Percentiles rank a stretch among this genome's conserved stretches.
Evolutionary conservation across 1,140 invertebrate species (phyloP).

Genomic region (Listronotus oregonensis): DNA sequence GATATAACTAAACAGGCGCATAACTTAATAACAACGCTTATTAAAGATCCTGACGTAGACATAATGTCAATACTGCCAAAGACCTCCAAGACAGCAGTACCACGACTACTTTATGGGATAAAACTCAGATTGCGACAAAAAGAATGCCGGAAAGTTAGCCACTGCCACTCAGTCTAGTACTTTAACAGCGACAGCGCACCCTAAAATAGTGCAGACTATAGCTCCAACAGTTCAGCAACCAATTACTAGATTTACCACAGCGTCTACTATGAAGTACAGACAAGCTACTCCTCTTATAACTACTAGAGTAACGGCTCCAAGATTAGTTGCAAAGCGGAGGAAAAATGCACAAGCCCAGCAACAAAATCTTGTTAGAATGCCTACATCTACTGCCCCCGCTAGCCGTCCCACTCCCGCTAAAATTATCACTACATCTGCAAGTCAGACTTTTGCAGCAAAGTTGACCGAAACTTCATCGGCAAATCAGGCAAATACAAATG

Average conservation of each 20-base stretch:
- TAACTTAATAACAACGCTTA: constrained; percentile 80
- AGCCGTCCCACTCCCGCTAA: constrained; percentile 55
- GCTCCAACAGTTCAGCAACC: constrained; percentile 25
- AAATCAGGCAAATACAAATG: background rate
- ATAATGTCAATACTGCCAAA: constrained; percentile 81
- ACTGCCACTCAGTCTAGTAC: constrained; percentile 23
- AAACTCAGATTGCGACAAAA: constrained; percentile 58
- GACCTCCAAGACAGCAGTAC: constrained; percentile 62
- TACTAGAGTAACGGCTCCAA: constrained; percentile 60
- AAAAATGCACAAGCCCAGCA: constrained; percentile 45
- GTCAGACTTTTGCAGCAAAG: constrained; percentile 68
- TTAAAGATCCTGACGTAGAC: constrained; percentile 93
- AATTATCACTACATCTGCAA: constrained; percentile 57
- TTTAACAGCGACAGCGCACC: constrained; percentile 40
- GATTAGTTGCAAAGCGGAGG: constrained; percentile 60
- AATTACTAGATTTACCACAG: constrained; percentile 40
- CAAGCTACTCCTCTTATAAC: constrained; percentile 51
- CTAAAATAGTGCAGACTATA: constrained; percentile 31
- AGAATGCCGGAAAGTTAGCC: constrained; percentile 48
- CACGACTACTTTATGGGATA: constrained; percentile 63
- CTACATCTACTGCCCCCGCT: constrained; percentile 44
- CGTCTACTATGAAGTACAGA: constrained; percentile 54
- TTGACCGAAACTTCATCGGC: constrained; percentile 56
- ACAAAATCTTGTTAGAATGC: constrained; percentile 20
- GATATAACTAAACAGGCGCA: constrained; percentile 91